Base-by-base conservation (phyloP, 2,888 invertebrate genomes). In the Conistra vaccinii region DNA sequence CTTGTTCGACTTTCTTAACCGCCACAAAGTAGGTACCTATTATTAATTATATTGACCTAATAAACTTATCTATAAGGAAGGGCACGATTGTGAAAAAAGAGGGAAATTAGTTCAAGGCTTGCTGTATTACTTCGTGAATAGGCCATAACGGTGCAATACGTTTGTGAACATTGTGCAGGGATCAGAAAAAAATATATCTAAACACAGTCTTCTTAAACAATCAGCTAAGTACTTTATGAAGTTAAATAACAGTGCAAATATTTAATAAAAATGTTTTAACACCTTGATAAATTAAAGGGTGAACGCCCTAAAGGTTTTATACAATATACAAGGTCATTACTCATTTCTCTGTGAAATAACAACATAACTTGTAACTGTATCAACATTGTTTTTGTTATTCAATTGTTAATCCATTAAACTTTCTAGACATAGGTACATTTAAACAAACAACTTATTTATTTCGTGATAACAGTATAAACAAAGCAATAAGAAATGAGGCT, bases 21-120 rank as follows among this genome's bases (percentile, higher is more conserved):
- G 81, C 70, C 75, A 75, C 80, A 81, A 67, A 55, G 32, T 73
- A 32, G 32, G 42, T 51, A 48, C 17, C 4, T 48, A 71, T 32
- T 32, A 81, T 78, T 84, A 83, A 90, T 85, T 86, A 71, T 76
- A 89, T 90, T 92, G 92, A 92, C 93, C 92, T 88, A 93, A 92
- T 92, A 90, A 90, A 85, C 75, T 87, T 84, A 86, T 84, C 84
- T 90, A 89, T 90, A 90, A 83, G 84, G 78, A 90, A 92, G 92
- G 88, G 90, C 89, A 83, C 72, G 87, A 80, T 90, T 90, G 88
- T 89, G 87, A 90, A 90, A 92, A 90, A 89, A 88, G 90, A 88
- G 91, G 86, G 88, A 89, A 90, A 91, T 89, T 92, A 89, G 92
- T 89, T 91, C 93, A 93, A 94, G 93, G 92, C 87, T 85, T 69